Evolutionary conservation across 2,888 invertebrate species (phyloP).

Genomic region (Rhamphomyia laevipes): DNA sequence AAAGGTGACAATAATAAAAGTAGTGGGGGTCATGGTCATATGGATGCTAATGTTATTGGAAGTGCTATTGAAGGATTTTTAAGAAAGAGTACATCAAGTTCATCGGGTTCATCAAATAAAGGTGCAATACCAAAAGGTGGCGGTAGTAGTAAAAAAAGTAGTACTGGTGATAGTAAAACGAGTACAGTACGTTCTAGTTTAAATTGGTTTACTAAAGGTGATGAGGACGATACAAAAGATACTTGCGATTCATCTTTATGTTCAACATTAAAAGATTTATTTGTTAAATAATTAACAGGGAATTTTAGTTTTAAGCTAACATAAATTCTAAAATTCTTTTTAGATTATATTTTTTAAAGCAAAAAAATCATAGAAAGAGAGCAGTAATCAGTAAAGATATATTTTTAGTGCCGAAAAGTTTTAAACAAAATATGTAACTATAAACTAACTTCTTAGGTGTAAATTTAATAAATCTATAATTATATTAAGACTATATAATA

Average conservation of each 20-base stretch:
- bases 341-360: too few relatives aligned
- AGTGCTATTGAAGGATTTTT: constrained; percentile 77
- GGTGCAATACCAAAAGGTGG: constrained; percentile 35
- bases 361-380: too few relatives aligned
- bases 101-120: constrained; percentile 33
- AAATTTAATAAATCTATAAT: too few relatives aligned
- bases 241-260: constrained; percentile 71
- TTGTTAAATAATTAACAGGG: constrained; percentile 56
- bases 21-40: constrained; percentile 54
- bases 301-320: constrained; percentile 23
- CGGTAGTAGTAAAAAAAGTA: constrained; percentile 22
- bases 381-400: too few relatives aligned
- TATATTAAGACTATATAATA: too few relatives aligned
- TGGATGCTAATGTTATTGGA: constrained; percentile 69
- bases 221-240: constrained; percentile 55
- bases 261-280: constrained; percentile 73
- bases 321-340: constrained; percentile 8
- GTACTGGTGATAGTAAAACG: constrained; percentile 19
- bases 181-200: constrained; percentile 31
- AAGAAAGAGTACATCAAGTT: constrained; percentile 40
- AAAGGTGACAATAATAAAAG: constrained; percentile 31
- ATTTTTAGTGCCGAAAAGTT: too few relatives aligned
- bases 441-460: too few relatives aligned
- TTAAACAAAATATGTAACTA: too few relatives aligned
- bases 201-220: constrained; percentile 52